Conservation (phyloP, 1,140 invertebrate genomes). For the Bactericera cockerelli region DNA sequence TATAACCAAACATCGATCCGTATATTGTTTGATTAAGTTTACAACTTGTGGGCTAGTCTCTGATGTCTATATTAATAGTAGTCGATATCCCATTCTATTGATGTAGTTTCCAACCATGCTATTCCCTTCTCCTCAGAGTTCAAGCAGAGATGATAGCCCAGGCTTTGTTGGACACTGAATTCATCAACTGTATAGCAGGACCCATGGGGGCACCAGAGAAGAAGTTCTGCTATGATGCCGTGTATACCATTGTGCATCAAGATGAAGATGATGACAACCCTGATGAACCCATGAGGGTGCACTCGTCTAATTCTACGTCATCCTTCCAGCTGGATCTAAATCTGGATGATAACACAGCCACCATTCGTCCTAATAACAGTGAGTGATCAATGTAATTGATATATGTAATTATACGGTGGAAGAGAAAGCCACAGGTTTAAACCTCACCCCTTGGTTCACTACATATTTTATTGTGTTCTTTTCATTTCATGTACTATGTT, state of each 20-base stretch:
- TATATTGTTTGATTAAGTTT: too few relatives aligned
- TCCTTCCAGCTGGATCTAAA: slow-evolving; percentile 50
- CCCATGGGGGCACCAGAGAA: slow-evolving; percentile 16
- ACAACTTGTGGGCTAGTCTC: too few relatives aligned
- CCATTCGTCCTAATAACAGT: background rate
- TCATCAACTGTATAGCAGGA: slow-evolving; percentile 45
- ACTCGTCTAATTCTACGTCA: slow-evolving; percentile 40
- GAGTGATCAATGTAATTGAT: too few relatives aligned
- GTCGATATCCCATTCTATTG: too few relatives aligned
- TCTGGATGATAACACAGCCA: slow-evolving; percentile 41
- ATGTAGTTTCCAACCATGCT: too few relatives aligned
- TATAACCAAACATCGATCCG: too few relatives aligned
- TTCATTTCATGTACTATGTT: too few relatives aligned
- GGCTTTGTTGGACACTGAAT: slow-evolving; percentile 58
- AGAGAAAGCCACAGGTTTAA: too few relatives aligned
- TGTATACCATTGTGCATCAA: background rate
- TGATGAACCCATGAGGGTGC: slow-evolving; percentile 21
- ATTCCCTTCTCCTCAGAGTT: slow-evolving; percentile 36
- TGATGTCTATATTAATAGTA: too few relatives aligned
- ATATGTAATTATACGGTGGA: too few relatives aligned
- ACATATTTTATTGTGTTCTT: too few relatives aligned
- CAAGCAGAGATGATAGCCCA: slow-evolving; percentile 69
- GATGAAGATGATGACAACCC: slow-evolving; percentile 11
- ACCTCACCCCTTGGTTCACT: too few relatives aligned
- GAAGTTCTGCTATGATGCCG: background rate